Evolutionary conservation across 2,113 vertebrate genomes (phyloP), one percentile per base, ranked within the genome.

Genomic region (Bambusicola thoracicus): DNA sequence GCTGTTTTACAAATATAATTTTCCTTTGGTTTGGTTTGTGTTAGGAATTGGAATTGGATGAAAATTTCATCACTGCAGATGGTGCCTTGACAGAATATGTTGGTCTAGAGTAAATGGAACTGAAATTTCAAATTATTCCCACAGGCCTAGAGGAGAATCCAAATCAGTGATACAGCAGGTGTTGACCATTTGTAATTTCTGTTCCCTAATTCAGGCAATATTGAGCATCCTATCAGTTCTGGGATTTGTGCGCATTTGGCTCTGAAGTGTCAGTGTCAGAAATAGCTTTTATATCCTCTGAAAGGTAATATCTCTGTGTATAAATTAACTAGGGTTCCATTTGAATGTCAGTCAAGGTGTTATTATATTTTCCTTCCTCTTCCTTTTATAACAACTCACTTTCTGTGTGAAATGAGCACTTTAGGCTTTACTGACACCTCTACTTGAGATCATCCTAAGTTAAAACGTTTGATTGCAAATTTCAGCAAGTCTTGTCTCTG

Each of bases 51-150:
- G 82, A 89, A n/a, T 0, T 80, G 80, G 88, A 81, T 51, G 41
- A 48, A 65, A 87, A 75, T 92, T 92, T 92, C 61, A 67, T 92
- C 81, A 58, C 77, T 90, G 40, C 90, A 94, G 90, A 78, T 88
- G 73, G 73, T 88, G 73, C 34, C 73, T 94, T 90, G 73, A 92
- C 30, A 72, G 83, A 78, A 93, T 90, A 65, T 73, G 95, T 93
- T 90, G 66, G 69, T 95, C 25, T 75, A 22, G 65, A 68, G 68
- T 58, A 70, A 90, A 88, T 61, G 48, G 85, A 95, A 75, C 46
- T 65, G 86, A 75, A 89, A 90, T 72, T 75, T 88, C 80, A 59
- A 56, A 41, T 86, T 5, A 59, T 90, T 48, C 43, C 83, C 66
- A 62, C 44, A 87, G 83, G 86, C 83, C 92, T 51, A 29, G 79